Base-by-base conservation (phyloP, 2,797 vertebrate species). In the Sciaenops ocellatus region DNA sequence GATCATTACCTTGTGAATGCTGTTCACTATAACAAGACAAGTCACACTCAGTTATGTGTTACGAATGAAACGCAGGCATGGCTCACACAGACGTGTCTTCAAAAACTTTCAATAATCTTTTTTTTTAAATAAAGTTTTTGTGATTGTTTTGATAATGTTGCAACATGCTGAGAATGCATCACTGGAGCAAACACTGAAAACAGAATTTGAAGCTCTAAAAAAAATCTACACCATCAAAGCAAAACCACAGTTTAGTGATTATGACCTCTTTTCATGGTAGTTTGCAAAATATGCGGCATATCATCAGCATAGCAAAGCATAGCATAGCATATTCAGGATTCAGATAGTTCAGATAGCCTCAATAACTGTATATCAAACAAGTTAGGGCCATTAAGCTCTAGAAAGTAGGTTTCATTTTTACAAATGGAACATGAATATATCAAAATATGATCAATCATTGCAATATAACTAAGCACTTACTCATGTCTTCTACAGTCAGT, bases 1-100 rank as follows among this genome's bases (percentile, higher is more conserved):
- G 73, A 86, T 91, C 89, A 89, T 91, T 93, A 91, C 80, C 62
- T 73, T 42, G 64, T 76, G 79, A 80, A 83, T 76, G 67, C 77
- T 73, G 76, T 66, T 65, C 82, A 76, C 71, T 28, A 47, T 66
- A 62, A 69, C 78, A 70, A 74, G 72, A 69, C 28, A 34, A 24
- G 12, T 24, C 24, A 1, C 55, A 34, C 5, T 1, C 66, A 73
- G 50, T 69, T 1, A 67, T 28, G 44, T 54, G 46, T 59, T 26
- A 52, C 9, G 15, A 77, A 69, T 47, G 47, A 73, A 73, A 80
- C 62, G 66, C 52, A 63, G 10, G 68, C 30, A 77, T 1, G 56
- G 17, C 18, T 13, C 10, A n/a, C 18, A 38, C 60, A 5, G 59
- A 24, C 41, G 50, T n/a, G 60, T 70, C 12, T 46, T 34, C 44